Percentiles rank a stretch among this genome's conserved stretches.
phyloP scores from a whole-genome alignment of 1,140 invertebrate genomes.

The Streblospio benedicti region DNA sequence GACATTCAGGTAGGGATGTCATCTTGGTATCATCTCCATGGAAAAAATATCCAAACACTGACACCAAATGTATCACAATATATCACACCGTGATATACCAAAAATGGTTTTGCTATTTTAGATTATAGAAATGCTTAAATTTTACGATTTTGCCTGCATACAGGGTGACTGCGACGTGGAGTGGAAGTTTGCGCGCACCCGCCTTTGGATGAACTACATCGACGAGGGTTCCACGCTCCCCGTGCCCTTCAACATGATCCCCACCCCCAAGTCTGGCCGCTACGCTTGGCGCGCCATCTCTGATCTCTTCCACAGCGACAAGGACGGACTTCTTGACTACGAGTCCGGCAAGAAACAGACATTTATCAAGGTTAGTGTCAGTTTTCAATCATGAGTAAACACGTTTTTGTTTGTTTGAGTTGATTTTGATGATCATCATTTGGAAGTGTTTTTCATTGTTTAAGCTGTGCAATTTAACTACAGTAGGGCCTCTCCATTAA shows the following conservation, averaged over 20 bases:
- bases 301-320: conserved; percentile 5
- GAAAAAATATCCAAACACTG: too few relatives aligned
- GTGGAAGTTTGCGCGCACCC: conserved; percentile 87
- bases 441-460: too few relatives aligned
- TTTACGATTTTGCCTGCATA: too few relatives aligned
- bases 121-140: too few relatives aligned
- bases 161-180: conserved; percentile 80
- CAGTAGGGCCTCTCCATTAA: too few relatives aligned
- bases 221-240: conserved; percentile 81
- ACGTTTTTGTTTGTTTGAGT: background rate
- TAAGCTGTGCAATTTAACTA: too few relatives aligned
- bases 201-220: conserved; percentile 89
- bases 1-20: conserved; percentile 52
- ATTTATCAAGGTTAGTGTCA: conserved; percentile 38
- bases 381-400: background rate
- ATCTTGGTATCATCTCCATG: too few relatives aligned
- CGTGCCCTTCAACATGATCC: conserved; percentile 81
- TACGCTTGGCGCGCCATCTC: conserved; percentile 14
- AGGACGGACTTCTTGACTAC: conserved; percentile 20
- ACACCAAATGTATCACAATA: too few relatives aligned
- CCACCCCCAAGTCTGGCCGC: conserved; percentile 71
- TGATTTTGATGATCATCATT: too few relatives aligned
- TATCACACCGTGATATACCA: too few relatives aligned
- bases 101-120: too few relatives aligned
- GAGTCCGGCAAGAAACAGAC: conserved; percentile 33